Evolutionary conservation across 2,888 invertebrate genomes (phyloP).

Genomic region (Cremastinae sp.): DNA sequence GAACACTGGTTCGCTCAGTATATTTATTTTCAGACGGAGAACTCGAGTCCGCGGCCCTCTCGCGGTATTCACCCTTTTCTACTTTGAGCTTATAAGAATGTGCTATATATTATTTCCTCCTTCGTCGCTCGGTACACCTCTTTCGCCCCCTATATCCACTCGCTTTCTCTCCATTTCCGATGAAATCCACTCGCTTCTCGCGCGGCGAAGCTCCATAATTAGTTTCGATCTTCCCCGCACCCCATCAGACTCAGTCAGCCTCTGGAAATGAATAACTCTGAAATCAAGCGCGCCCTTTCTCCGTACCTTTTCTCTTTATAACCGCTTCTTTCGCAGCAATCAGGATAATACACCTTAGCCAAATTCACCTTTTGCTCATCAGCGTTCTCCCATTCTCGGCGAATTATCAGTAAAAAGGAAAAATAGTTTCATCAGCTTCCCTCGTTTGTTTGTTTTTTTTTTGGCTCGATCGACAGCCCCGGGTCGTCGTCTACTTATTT

Average conservation of each 20-base stretch:
- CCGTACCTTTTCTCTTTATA: slow-evolving; percentile 18
- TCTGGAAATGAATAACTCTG: slow-evolving; percentile 64
- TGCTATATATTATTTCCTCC: too few relatives aligned
- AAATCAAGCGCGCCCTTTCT: slow-evolving; percentile 40
- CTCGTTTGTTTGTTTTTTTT: slow-evolving; percentile 11
- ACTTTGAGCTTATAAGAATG: too few relatives aligned
- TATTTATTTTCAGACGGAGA: too few relatives aligned
- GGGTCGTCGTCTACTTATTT: not conserved
- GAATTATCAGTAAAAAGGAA: too few relatives aligned
- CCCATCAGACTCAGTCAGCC: slow-evolving; percentile 48
- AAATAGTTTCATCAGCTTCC: too few relatives aligned
- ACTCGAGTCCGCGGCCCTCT: too few relatives aligned
- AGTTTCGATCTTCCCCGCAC: slow-evolving; percentile 63
- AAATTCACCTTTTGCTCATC: slow-evolving; percentile 29
- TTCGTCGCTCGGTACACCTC: too few relatives aligned
- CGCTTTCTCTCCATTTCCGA: slow-evolving; percentile 57
- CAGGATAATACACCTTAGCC: not conserved
- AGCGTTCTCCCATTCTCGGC: slow-evolving; percentile 35
- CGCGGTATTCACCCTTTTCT: too few relatives aligned
- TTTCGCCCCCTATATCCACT: too few relatives aligned
- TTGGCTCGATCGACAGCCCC: not conserved
- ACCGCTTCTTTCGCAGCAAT: slow-evolving; percentile 5
- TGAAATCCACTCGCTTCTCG: slow-evolving; percentile 59
- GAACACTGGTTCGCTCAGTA: too few relatives aligned
- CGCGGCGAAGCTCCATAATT: slow-evolving; percentile 59